Evolutionary conservation across 1,140 invertebrate genomes (phyloP).

Genomic region (Drosophila seguyi): DNA sequence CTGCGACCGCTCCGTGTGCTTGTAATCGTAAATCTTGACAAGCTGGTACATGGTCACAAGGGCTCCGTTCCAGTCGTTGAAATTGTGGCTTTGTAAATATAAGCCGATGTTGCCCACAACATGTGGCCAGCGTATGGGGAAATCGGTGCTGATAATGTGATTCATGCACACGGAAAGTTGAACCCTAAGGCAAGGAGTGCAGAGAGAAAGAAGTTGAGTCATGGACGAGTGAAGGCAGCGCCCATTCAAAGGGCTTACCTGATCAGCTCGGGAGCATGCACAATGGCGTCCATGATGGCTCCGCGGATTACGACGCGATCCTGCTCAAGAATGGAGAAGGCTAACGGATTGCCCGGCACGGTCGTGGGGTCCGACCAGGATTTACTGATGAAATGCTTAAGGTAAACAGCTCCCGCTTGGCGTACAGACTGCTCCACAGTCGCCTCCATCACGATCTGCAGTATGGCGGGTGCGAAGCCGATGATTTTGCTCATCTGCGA

Average conservation of each 20-base stretch:
- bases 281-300: slow-evolving; percentile 97
- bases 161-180: slow-evolving; percentile 97
- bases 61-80: slow-evolving; percentile 95
- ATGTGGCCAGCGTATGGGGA: slow-evolving; percentile 97
- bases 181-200: slow-evolving; percentile 87
- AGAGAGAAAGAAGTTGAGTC: background rate
- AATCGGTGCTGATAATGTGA: slow-evolving; percentile 97
- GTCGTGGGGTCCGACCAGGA: slow-evolving; percentile 95
- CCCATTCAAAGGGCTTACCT: slow-evolving; percentile 85
- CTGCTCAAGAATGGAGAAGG: slow-evolving; percentile 97
- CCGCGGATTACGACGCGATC: slow-evolving; percentile 97
- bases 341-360: slow-evolving; percentile 89
- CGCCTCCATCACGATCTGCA: slow-evolving; percentile 96
- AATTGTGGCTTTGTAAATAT: slow-evolving; percentile 89
- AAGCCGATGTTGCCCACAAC: slow-evolving; percentile 96
- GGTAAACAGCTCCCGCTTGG: slow-evolving; percentile 98
- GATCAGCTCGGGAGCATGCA: slow-evolving; percentile 95
- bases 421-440: slow-evolving; percentile 96
- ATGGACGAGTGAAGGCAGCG: background rate
- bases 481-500: slow-evolving; percentile 96
- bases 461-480: slow-evolving; percentile 96
- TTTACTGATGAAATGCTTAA: slow-evolving; percentile 96
- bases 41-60: slow-evolving; percentile 96
- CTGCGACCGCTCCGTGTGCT: slow-evolving; percentile 93
- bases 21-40: slow-evolving; percentile 98